Percentiles rank a stretch among this genome's conserved stretches.
Conservation (phyloP, 2,113 vertebrate species). For the Gallinago jamesoni region DNA sequence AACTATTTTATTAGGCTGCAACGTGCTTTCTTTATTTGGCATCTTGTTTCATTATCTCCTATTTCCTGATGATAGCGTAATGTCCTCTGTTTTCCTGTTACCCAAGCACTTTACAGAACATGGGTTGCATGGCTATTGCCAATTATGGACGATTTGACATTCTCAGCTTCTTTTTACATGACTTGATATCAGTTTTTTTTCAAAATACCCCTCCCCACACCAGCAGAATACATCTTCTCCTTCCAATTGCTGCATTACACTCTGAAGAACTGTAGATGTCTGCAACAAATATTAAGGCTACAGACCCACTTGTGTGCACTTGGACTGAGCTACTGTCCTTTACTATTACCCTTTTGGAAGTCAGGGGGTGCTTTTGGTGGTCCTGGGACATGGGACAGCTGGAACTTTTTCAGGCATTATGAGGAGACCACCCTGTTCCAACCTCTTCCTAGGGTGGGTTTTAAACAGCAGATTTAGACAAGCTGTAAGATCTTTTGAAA, state of each 20-base stretch:
- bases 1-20: conserved; percentile 35
- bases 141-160: conserved; percentile 37
- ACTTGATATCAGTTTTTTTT: background rate
- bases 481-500: background rate
- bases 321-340: background rate
- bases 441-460: background rate
- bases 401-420: background rate
- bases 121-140: conserved; percentile 54
- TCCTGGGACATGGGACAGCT: background rate
- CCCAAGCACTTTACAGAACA: conserved; percentile 72
- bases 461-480: background rate
- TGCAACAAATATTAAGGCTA: background rate
- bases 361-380: background rate
- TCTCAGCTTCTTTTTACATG: conserved; percentile 25
- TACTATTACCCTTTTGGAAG: background rate
- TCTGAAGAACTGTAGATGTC: background rate
- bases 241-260: background rate
- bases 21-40: conserved; percentile 12
- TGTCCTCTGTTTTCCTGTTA: conserved; percentile 77
- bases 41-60: conserved; percentile 71
- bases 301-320: background rate
- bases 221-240: background rate
- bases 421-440: background rate
- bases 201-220: background rate
- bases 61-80: conserved; percentile 71